phyloP scores from a whole-genome alignment of 2,113 vertebrate species.

The Zeus faber region DNA sequence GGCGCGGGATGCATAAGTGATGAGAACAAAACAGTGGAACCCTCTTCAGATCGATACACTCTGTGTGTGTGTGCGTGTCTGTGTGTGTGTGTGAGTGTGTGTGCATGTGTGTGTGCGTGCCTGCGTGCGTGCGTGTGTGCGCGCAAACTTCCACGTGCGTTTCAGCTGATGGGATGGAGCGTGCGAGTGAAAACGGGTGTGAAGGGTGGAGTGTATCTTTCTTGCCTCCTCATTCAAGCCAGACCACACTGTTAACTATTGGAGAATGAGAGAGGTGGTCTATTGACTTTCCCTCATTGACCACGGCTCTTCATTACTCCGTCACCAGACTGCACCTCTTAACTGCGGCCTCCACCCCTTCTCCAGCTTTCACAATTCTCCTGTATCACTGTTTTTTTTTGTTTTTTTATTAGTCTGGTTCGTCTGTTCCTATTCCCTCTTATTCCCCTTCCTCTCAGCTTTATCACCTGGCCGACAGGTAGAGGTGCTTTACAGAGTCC shows the following conservation, averaged over 20 bases:
- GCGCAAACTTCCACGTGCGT: background rate
- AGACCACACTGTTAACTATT: constrained; percentile 67
- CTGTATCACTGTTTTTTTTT: background rate
- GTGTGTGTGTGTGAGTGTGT: constrained; percentile 8
- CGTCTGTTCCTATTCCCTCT: no score
- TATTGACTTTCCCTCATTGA: constrained; percentile 71
- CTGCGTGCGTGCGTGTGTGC: background rate
- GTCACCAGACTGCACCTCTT: constrained; percentile 27
- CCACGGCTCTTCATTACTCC: constrained; percentile 69
- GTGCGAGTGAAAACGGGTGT: constrained; percentile 34
- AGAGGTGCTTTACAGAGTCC: no score
- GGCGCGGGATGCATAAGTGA: constrained; percentile 77
- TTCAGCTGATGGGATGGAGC: constrained; percentile 36
- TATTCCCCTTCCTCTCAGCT: no score
- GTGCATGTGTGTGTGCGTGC: constrained; percentile 7
- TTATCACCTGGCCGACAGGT: no score
- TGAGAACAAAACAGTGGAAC: constrained; percentile 80
- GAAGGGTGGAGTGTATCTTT: constrained; percentile 56
- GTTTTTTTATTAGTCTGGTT: no score
- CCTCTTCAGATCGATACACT: constrained; percentile 65
- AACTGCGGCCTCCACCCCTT: constrained; percentile 23
- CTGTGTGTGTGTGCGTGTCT: constrained; percentile 33
- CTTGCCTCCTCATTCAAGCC: constrained; percentile 59
- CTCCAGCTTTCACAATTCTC: background rate
- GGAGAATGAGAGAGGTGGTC: constrained; percentile 63